A percentile compares a stretch with the other conserved stretches of the same genome.
phyloP scores from a whole-genome alignment of 2,888 invertebrate genomes.

The Lumbricus terrestris region DNA sequence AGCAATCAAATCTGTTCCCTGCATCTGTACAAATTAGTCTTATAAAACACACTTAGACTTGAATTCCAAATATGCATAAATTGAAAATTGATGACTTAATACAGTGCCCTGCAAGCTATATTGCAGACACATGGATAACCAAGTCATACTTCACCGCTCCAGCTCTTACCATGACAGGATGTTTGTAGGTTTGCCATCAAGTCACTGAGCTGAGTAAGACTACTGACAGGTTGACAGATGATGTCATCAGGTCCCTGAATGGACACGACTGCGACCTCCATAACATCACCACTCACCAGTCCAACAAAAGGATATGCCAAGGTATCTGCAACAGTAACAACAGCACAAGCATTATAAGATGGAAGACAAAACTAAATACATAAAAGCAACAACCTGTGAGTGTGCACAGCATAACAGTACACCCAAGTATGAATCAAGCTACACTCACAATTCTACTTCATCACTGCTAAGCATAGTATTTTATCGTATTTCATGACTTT shows the following conservation, averaged over 20 bases:
- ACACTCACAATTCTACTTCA: neutral
- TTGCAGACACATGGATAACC: neutral
- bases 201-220: neutral
- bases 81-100: too few species aligned
- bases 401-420: too few species aligned
- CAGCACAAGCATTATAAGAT: neutral
- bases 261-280: neutral
- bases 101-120: too few species aligned
- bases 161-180: slow-evolving; percentile 10
- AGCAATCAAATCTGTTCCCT: neutral
- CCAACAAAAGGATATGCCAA: neutral
- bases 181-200: neutral
- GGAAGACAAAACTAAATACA: neutral
- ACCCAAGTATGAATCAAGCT: neutral
- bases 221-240: neutral
- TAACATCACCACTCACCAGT: slow-evolving; percentile 5
- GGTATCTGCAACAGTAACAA: neutral
- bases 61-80: neutral
- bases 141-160: neutral
- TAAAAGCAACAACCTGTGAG: neutral
- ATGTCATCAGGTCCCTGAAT: neutral
- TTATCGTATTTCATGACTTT: too few species aligned
- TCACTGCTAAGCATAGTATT: neutral
- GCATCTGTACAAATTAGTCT: neutral
- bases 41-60: neutral